A percentile compares a stretch with the other conserved stretches of the same genome.
Conservation (phyloP, 2,797 vertebrate genomes). For the Argyrosomus regius region DNA sequence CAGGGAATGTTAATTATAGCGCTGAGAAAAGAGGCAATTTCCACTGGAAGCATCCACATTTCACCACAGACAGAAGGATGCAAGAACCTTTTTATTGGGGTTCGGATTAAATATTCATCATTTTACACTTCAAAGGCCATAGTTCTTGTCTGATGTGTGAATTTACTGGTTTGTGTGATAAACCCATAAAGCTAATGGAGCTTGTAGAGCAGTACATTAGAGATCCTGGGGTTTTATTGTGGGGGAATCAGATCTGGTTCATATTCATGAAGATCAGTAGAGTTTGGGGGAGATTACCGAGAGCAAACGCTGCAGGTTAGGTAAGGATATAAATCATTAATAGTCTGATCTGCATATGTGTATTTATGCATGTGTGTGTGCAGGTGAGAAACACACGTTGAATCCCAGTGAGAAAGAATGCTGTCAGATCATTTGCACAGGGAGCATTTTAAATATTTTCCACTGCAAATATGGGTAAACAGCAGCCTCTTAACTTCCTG, state of each 20-base stretch:
- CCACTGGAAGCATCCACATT: conserved; percentile 35
- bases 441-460: conserved; percentile 46
- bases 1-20: conserved; percentile 52
- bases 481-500: conserved; percentile 38
- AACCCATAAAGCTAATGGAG: conserved; percentile 61
- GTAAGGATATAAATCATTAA: conserved; percentile 66
- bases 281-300: conserved; percentile 46
- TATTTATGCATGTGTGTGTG: neutral
- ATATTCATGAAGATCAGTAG: conserved; percentile 62
- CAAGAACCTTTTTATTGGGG: conserved; percentile 38
- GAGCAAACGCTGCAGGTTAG: conserved; percentile 66
- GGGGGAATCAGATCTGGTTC: conserved; percentile 29
- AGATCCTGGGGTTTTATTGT: conserved; percentile 24
- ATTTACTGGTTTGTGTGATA: conserved; percentile 54
- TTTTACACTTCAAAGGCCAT: conserved; percentile 66
- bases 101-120: conserved; percentile 62
- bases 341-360: conserved; percentile 59
- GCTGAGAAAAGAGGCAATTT: conserved; percentile 39
- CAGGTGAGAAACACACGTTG: conserved; percentile 33
- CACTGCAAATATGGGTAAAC: conserved; percentile 31
- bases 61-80: conserved; percentile 17
- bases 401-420: neutral
- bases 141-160: conserved; percentile 50
- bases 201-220: conserved; percentile 28
- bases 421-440: conserved; percentile 7